Evolutionary conservation across 2,797 vertebrate species (phyloP), one percentile per base, ranked within the genome.

Genomic region (Microhierax caerulescens): DNA sequence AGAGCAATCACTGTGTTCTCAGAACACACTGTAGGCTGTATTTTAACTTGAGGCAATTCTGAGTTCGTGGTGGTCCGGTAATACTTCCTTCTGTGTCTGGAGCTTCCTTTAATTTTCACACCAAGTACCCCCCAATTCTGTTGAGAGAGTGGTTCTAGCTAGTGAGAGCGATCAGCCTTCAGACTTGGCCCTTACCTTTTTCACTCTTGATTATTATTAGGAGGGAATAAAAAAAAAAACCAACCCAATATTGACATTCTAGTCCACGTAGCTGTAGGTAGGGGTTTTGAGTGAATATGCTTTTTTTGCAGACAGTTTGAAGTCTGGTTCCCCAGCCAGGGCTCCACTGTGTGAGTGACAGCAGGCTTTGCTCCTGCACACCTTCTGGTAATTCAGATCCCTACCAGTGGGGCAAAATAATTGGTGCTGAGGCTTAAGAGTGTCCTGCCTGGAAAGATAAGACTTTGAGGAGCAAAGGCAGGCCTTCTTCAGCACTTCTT

Each of bases 21-120:
- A 83, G 50, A 73, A 53, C 14, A 64, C 15, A 23, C 14, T 24
- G 13, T 7, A 68, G 61, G 57, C 56, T 90, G 30, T 41, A n/a
- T 64, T 51, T 88, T 72, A 94, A 43, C 76, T 88, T 51, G 56
- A 85, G 36, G 39, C 36, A 84, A 15, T 88, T 81, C 39, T 43
- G 39, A 73, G 20, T 65, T 82, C 0, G 0, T 61, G 50, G 37
- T 56, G n/a, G 48, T 47, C 54, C 37, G 39, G 27, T 56, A 47
- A 73, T 63, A n/a, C 32, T 12, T 28, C 25, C 43, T 7, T 43
- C 64, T 30, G 4, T 41, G 17, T 41, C 37, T 76, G 34, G 48
- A 48, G 7, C 25, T 48, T 79, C 59, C 36, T 77, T 51, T 41
- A 45, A 21, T 77, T 88, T 83, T 72, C 57, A 20, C 24, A 54